A percentile compares a stretch with the other conserved stretches of the same genome.
Evolutionary conservation across 2,888 invertebrate genomes (phyloP).

Genomic region (Caenorhabditis sp.): DNA sequence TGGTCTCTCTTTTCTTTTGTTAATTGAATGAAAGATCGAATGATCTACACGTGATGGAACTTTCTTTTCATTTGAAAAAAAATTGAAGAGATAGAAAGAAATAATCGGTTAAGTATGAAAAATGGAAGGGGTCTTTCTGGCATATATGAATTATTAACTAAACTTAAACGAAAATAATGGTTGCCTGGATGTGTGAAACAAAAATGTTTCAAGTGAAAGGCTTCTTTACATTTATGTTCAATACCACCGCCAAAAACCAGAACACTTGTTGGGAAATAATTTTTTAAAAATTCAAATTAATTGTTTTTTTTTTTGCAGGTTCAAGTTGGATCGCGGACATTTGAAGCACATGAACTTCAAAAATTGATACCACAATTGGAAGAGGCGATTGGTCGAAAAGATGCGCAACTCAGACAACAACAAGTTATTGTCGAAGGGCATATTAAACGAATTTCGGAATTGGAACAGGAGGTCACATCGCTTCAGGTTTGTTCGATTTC

Average conservation of each 20-base stretch:
- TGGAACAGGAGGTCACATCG: conserved; percentile 72
- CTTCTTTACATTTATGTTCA: too few relatives aligned
- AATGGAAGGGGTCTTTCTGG: background rate
- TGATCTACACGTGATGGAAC: too few relatives aligned
- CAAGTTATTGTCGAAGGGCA: conserved; percentile 70
- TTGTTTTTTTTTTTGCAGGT: conserved; percentile 48
- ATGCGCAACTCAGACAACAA: conserved; percentile 63
- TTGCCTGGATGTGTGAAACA: too few relatives aligned
- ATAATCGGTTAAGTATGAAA: too few relatives aligned
- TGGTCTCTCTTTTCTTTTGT: too few relatives aligned
- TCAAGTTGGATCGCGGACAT: conserved; percentile 66
- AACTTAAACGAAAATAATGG: too few relatives aligned
- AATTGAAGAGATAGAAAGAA: too few relatives aligned
- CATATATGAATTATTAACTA: too few relatives aligned
- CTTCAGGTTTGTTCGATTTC: conserved; percentile 59
- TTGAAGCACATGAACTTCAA: conserved; percentile 68
- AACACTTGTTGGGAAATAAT: conserved; percentile 2
- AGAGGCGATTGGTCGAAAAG: conserved; percentile 51
- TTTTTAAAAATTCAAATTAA: background rate
- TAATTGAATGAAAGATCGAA: too few relatives aligned
- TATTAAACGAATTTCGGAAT: conserved; percentile 70
- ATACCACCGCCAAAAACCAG: too few relatives aligned
- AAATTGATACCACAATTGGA: conserved; percentile 67
- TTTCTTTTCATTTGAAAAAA: too few relatives aligned
- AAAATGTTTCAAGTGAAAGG: too few relatives aligned